These are phyloP conservation scores for Aratinga solstitialis DNA, from an alignment of 2,797 vertebrate genomes.

Conservation along the genomic window DNA sequence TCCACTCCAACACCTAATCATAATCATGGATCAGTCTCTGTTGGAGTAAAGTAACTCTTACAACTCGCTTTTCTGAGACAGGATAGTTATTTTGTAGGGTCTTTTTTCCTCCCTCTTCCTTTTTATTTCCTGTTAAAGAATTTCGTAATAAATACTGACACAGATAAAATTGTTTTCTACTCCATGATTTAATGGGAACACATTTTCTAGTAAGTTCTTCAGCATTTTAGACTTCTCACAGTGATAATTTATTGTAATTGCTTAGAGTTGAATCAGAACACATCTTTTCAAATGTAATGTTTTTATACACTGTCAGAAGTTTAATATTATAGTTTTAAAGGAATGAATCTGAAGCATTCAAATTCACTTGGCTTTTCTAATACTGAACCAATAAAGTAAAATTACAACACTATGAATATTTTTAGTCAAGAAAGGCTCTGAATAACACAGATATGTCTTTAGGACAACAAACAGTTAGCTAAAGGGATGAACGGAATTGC, in stretches of 20 bases:
- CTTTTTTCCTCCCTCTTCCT: accelerated
- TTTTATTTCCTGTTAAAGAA: background rate
- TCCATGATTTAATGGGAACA: background rate
- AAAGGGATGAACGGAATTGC: background rate
- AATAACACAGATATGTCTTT: background rate
- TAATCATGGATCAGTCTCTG: accelerated
- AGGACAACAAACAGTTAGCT: background rate
- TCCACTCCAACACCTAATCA: background rate
- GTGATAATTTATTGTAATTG: constrained; percentile 23
- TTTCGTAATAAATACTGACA: background rate
- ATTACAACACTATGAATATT: background rate
- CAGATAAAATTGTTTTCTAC: background rate
- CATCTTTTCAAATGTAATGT: background rate
- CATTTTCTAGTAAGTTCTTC: background rate
- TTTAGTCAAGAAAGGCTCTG: background rate
- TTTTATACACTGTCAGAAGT: background rate
- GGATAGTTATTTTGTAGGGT: background rate
- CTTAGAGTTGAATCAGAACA: background rate
- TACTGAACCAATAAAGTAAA: background rate
- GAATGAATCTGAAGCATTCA: background rate
- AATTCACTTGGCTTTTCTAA: constrained; percentile 22
- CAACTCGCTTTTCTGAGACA: background rate
- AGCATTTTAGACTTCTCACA: background rate
- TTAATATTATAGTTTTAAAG: background rate
- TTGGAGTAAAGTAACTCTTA: background rate